Conservation (phyloP, 2,113 vertebrate species). For the Grallaria varia region DNA sequence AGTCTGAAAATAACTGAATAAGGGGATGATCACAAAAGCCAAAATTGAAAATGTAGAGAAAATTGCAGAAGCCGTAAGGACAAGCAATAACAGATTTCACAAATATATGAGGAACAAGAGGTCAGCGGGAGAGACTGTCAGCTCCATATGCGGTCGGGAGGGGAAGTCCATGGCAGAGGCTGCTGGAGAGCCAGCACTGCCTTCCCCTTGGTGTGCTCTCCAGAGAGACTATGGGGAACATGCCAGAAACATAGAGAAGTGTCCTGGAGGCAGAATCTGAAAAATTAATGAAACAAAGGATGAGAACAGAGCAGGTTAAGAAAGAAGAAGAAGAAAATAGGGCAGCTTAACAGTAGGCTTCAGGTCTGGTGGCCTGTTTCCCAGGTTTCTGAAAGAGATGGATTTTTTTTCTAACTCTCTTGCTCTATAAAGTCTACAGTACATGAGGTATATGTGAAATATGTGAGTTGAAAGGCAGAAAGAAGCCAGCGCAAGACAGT, state of each 20-base stretch:
- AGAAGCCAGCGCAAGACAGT: neutral
- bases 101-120: neutral
- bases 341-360: neutral
- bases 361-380: neutral
- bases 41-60: conserved; percentile 3
- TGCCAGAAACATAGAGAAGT: neutral
- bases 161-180: neutral
- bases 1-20: conserved; percentile 30
- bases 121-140: neutral
- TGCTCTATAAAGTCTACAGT: neutral
- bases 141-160: fast-evolving
- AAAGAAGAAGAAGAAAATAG: conserved; percentile 24
- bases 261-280: conserved; percentile 44
- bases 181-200: neutral
- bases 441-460: neutral
- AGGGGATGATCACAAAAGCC: neutral
- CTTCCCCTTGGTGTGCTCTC: neutral
- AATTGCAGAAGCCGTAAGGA: conserved; percentile 1
- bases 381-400: neutral
- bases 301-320: neutral
- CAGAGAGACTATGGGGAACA: neutral
- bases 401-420: neutral
- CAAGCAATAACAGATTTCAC: conserved; percentile 5
- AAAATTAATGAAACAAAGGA: conserved; percentile 48
- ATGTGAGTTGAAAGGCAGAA: neutral